Percentiles rank a stretch among this genome's conserved stretches.
Evolutionary conservation across 1,140 invertebrate species (phyloP).

Genomic region (Drosophila kohkoa): DNA sequence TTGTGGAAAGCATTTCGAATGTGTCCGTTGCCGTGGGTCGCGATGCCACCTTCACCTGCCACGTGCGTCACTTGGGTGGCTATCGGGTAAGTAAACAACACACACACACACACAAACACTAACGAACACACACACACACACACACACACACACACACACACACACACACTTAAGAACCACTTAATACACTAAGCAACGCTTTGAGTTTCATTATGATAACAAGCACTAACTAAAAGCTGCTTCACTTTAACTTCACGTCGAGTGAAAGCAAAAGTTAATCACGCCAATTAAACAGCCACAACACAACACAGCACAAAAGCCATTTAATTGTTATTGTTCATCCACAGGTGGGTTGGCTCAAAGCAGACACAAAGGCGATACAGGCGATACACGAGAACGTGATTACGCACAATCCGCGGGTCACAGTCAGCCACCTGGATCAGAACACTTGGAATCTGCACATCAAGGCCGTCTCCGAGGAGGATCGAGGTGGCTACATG

Average conservation of each 20-base stretch:
- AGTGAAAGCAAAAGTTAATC: background rate
- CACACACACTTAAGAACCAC: slow-evolving; percentile 6
- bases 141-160: slow-evolving; percentile 23
- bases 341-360: slow-evolving; percentile 94
- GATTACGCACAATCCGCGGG: slow-evolving; percentile 93
- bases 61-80: slow-evolving; percentile 94
- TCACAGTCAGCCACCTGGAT: slow-evolving; percentile 92
- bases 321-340: background rate
- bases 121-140: slow-evolving; percentile 10
- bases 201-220: slow-evolving; percentile 15
- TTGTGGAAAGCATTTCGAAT: slow-evolving; percentile 92
- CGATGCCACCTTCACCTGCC: slow-evolving; percentile 94
- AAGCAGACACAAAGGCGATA: slow-evolving; percentile 93
- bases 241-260: too few species aligned
- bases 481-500: slow-evolving; percentile 94
- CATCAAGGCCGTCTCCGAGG: slow-evolving; percentile 91
- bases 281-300: background rate
- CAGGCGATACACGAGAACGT: slow-evolving; percentile 95
- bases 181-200: slow-evolving; percentile 29
- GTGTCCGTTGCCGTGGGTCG: slow-evolving; percentile 93
- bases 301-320: background rate
- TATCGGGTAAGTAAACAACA: slow-evolving; percentile 91
- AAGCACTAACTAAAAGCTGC: background rate
- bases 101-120: slow-evolving; percentile 23
- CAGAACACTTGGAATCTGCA: slow-evolving; percentile 93